Evolutionary conservation across 2,797 vertebrate species (phyloP).

Genomic region (Cuniculus paca): DNA sequence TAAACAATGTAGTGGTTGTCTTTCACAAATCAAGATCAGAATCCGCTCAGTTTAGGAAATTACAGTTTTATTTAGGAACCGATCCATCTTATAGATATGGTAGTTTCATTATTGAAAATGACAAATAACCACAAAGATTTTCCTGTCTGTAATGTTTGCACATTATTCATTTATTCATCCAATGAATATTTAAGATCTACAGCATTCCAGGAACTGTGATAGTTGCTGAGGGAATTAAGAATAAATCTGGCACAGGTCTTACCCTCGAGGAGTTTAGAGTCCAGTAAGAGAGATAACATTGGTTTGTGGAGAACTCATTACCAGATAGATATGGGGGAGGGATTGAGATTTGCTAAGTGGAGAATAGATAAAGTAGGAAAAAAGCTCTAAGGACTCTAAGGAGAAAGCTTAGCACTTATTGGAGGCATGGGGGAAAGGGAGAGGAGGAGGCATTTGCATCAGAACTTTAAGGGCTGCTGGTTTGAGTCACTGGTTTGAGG

Average conservation of each 20-base stretch:
- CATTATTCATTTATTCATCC: conserved; percentile 58
- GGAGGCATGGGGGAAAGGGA: fast-evolving
- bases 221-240: conserved; percentile 75
- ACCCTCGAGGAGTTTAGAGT: conserved; percentile 73
- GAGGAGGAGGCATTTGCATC: background rate
- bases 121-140: conserved; percentile 62
- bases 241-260: conserved; percentile 71
- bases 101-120: conserved; percentile 70
- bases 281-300: conserved; percentile 38
- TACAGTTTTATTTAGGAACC: conserved; percentile 51
- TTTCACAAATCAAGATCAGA: conserved; percentile 73
- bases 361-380: background rate
- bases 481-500: background rate
- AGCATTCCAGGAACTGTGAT: background rate
- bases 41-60: conserved; percentile 68
- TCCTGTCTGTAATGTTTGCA: background rate
- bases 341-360: background rate
- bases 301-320: conserved; percentile 12
- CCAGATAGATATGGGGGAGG: background rate
- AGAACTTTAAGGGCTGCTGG: background rate
- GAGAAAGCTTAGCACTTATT: background rate
- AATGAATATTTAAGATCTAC: conserved; percentile 49
- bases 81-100: conserved; percentile 35
- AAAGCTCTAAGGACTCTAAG: conserved; percentile 2
- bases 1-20: conserved; percentile 69